Percentiles rank a stretch among this genome's conserved stretches.
Evolutionary conservation across 1,140 invertebrate genomes (phyloP).

Genomic region (Zaprionus taronus): DNA sequence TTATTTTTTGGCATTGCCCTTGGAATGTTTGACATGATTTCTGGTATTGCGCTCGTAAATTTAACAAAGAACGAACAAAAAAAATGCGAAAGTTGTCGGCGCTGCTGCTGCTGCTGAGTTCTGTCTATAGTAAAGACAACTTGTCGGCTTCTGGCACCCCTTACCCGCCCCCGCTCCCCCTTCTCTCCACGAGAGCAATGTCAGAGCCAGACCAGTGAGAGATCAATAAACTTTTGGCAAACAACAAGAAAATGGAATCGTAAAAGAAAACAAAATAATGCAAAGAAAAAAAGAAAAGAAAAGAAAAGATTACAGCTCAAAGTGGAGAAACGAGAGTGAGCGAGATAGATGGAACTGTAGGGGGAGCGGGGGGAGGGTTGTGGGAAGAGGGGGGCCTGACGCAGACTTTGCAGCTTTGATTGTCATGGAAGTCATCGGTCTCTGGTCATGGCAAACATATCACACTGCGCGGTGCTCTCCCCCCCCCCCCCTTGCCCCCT

Average conservation of each 20-base stretch:
- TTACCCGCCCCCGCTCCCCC: background rate
- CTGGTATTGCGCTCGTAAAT: constrained; percentile 37
- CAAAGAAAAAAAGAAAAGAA: constrained; percentile 66
- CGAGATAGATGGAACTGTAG: constrained; percentile 26
- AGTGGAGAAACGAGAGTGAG: constrained; percentile 44
- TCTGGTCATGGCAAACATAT: constrained; percentile 69
- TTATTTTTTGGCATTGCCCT: constrained; percentile 71
- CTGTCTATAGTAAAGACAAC: constrained; percentile 3
- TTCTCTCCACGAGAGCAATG: constrained; percentile 15
- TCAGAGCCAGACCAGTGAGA: constrained; percentile 59
- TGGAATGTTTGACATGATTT: constrained; percentile 77
- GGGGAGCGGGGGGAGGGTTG: constrained; percentile 14
- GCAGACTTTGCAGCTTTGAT: constrained; percentile 31
- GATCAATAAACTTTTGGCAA: constrained; percentile 82
- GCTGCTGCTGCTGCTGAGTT: background rate
- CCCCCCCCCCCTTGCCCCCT: background rate
- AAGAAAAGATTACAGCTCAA: constrained; percentile 75
- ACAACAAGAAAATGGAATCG: constrained; percentile 78
- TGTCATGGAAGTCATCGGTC: constrained; percentile 53
- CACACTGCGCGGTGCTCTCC: constrained; percentile 15
- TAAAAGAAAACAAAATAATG: constrained; percentile 78
- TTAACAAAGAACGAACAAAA: constrained; percentile 40
- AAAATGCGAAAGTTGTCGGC: constrained; percentile 50
- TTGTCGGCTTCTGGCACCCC: background rate
- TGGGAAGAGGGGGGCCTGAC: background rate